Conservation (phyloP, 2,888 invertebrate species). For the Drosophila melanosoma region DNA sequence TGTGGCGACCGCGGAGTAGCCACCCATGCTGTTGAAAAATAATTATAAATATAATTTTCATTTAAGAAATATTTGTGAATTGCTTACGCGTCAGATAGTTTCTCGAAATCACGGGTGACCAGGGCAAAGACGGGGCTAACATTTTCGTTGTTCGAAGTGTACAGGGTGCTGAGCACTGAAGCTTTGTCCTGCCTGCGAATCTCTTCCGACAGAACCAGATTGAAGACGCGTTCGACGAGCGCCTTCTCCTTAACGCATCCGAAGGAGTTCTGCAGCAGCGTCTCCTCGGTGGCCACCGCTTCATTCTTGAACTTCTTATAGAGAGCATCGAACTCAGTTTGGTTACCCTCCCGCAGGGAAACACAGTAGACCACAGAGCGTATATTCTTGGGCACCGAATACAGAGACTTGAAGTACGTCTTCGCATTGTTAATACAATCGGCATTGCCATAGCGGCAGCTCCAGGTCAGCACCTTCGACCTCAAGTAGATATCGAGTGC, state of each 20-base stretch:
- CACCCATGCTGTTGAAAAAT: conserved; percentile 73
- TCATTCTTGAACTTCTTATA: conserved; percentile 87
- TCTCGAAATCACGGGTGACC: conserved; percentile 77
- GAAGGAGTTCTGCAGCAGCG: conserved; percentile 88
- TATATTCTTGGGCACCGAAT: conserved; percentile 87
- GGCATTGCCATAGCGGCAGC: conserved; percentile 87
- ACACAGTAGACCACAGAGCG: conserved; percentile 91
- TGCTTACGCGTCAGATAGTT: conserved; percentile 79
- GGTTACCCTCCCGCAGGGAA: conserved; percentile 88
- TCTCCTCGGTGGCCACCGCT: conserved; percentile 89
- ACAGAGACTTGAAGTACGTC: conserved; percentile 81
- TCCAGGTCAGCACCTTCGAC: conserved; percentile 87
- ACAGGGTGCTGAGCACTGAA: conserved; percentile 85
- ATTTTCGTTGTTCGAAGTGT: conserved; percentile 86
- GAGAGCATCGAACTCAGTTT: conserved; percentile 88
- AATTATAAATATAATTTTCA: not conserved
- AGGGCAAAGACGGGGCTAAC: conserved; percentile 86
- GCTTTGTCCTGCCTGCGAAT: conserved; percentile 83
- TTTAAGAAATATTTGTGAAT: not conserved
- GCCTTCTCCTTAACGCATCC: conserved; percentile 88
- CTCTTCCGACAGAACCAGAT: conserved; percentile 85
- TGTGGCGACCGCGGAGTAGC: conserved; percentile 76
- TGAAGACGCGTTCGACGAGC: conserved; percentile 86
- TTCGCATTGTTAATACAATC: conserved; percentile 87
- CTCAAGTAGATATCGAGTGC: conserved; percentile 87